Evolutionary conservation across 2,113 vertebrate genomes (phyloP).

Genomic region (Herpailurus yagouaroundi): DNA sequence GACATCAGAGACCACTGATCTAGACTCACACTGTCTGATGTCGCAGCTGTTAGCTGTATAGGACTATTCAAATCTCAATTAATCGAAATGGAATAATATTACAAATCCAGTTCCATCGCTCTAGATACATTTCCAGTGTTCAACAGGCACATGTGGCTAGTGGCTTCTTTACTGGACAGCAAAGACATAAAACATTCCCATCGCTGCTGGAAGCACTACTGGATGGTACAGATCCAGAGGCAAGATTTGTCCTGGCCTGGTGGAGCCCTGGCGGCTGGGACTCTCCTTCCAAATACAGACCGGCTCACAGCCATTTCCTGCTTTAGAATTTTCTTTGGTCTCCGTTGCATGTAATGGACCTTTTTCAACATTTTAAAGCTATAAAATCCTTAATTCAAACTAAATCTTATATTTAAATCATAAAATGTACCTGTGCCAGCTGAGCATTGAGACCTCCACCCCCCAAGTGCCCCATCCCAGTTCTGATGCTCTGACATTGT

Average conservation of each 20-base stretch:
- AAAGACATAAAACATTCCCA: neutral
- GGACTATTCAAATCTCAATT: neutral
- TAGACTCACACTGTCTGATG: neutral
- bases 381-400: conserved; percentile 15
- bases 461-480: neutral
- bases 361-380: neutral
- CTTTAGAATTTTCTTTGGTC: conserved; percentile 35
- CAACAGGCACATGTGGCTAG: too few relatives aligned
- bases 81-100: neutral
- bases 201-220: too few relatives aligned
- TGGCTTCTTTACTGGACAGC: neutral
- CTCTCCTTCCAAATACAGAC: neutral
- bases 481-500: neutral
- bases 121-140: neutral
- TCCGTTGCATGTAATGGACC: neutral
- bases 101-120: neutral
- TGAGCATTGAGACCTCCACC: neutral
- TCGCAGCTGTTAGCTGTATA: neutral
- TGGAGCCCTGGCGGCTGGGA: too few relatives aligned
- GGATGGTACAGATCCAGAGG: neutral
- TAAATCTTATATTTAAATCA: neutral
- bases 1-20: neutral
- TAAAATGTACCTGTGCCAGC: neutral
- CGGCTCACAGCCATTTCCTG: neutral
- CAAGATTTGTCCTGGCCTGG: neutral